These are phyloP conservation scores for Sepioteuthis lessoniana DNA, from an alignment of 2,888 invertebrate species.

Conservation along the genomic window DNA sequence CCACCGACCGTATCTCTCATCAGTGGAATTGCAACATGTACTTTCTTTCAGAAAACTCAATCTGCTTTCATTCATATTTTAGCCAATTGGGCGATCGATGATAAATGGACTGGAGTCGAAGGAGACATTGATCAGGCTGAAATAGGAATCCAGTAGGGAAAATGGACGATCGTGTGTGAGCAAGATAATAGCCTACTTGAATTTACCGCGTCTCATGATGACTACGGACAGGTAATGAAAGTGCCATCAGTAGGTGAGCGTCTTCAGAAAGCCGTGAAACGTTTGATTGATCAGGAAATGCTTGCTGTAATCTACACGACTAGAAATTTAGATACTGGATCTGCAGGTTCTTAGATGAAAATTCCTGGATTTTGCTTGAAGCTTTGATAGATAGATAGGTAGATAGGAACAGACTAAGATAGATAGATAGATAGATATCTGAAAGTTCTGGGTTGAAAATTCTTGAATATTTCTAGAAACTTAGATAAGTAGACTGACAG, in stretches of 20 bases:
- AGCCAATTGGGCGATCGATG: neutral
- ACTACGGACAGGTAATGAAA: neutral
- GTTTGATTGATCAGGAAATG: neutral
- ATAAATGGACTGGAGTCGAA: neutral
- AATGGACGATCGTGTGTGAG: neutral
- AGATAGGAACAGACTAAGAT: too few species aligned
- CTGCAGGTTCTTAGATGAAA: neutral
- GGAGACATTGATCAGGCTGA: neutral
- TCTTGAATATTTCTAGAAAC: too few species aligned
- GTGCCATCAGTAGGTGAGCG: neutral
- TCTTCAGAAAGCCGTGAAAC: neutral
- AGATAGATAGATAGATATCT: neutral
- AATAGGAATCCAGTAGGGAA: neutral
- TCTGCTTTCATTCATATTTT: neutral
- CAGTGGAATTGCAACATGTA: neutral
- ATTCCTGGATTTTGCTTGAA: neutral
- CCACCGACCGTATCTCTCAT: neutral
- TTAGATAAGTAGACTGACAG: too few species aligned
- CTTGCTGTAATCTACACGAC: neutral
- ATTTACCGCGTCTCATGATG: neutral
- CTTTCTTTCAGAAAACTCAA: neutral
- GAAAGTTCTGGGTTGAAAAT: too few species aligned
- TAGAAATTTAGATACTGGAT: neutral
- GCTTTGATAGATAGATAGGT: neutral
- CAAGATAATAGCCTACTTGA: neutral